phyloP scores from a whole-genome alignment of 37 sponge, comb jelly and placozoan species.

The Chondrilla cf. caribensis region DNA sequence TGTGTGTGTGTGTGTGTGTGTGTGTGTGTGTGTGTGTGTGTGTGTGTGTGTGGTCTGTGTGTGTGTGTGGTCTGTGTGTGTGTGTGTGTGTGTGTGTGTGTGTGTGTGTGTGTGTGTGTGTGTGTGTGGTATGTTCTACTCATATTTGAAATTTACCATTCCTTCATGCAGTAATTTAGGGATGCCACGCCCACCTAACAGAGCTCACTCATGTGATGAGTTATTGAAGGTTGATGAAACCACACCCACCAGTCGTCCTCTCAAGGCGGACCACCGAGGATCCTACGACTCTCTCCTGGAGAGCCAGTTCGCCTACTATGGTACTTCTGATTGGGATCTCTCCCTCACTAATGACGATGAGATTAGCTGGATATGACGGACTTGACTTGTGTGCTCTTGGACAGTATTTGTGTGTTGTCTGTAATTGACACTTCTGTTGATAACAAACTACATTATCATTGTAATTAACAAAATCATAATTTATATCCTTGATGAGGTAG shows the following conservation, averaged over 20 bases:
- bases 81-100: neutral
- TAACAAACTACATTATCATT: too few species aligned
- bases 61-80: neutral
- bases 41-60: slow-evolving; percentile 4
- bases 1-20: neutral
- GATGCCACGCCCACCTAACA: neutral
- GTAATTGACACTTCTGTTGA: neutral
- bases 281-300: too few species aligned
- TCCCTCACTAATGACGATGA: too few species aligned
- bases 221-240: too few species aligned
- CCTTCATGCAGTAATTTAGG: neutral
- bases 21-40: neutral
- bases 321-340: too few species aligned
- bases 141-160: neutral
- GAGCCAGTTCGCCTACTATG: too few species aligned
- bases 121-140: neutral
- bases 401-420: neutral
- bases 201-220: neutral
- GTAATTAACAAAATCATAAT: too few species aligned
- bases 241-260: too few species aligned
- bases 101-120: neutral
- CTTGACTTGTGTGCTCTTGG: too few species aligned
- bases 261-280: too few species aligned
- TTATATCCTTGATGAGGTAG: too few species aligned
- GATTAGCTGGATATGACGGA: too few species aligned